Conservation (phyloP, 2,888 invertebrate species). For the Thyatira batis region DNA sequence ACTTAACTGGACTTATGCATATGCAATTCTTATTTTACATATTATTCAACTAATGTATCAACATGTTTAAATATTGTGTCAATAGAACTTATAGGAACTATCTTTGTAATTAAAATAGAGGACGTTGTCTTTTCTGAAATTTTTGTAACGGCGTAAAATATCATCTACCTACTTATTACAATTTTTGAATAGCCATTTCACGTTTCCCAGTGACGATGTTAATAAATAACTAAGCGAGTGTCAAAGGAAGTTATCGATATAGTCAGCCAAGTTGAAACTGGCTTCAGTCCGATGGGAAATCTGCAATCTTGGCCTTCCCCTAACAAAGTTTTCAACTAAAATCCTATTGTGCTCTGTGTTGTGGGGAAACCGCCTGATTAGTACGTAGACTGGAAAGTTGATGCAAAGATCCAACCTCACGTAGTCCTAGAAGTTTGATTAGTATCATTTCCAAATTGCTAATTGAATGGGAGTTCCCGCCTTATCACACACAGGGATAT, state of each 20-base stretch:
- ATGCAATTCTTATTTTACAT: too few relatives aligned
- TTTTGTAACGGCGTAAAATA: not conserved
- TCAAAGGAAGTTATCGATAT: slow-evolving; percentile 74
- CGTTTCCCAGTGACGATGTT: slow-evolving; percentile 35
- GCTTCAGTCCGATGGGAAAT: slow-evolving; percentile 76
- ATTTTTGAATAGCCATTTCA: slow-evolving; percentile 5
- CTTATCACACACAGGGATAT: not conserved
- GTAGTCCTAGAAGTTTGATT: not conserved
- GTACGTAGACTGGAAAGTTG: slow-evolving; percentile 44
- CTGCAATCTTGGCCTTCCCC: slow-evolving; percentile 76
- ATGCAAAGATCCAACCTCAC: slow-evolving; percentile 21
- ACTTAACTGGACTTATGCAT: too few relatives aligned
- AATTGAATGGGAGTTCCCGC: not conserved
- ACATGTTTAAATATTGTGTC: too few relatives aligned
- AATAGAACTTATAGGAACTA: too few relatives aligned
- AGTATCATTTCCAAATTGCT: not conserved
- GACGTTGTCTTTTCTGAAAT: not conserved
- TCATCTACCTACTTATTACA: too few relatives aligned
- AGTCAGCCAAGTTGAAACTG: slow-evolving; percentile 75
- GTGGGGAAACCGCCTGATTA: slow-evolving; percentile 69
- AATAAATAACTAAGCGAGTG: slow-evolving; percentile 61
- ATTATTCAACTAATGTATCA: too few relatives aligned
- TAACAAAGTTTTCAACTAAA: slow-evolving; percentile 81
- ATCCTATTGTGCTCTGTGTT: slow-evolving; percentile 75
- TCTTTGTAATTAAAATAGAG: too few relatives aligned